phyloP scores from a whole-genome alignment of 2,113 vertebrate genomes.

The Ceyx cyanopectus region DNA sequence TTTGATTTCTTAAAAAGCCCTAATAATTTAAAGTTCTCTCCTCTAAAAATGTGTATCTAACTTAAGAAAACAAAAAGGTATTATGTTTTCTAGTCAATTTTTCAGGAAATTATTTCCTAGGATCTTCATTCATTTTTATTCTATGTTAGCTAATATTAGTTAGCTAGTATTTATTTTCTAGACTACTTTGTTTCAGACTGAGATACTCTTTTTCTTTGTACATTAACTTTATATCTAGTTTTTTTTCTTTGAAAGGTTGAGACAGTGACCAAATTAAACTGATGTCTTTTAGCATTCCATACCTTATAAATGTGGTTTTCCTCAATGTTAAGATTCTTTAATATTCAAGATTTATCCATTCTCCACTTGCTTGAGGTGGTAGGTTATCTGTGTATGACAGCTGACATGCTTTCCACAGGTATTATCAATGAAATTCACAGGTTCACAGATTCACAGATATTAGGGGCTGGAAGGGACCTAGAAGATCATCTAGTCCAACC shows the following conservation, averaged over 20 bases:
- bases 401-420: neutral
- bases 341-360: neutral
- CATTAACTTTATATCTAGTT: neutral
- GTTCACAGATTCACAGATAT: too few relatives aligned
- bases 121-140: neutral
- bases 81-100: neutral
- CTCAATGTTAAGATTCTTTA: neutral
- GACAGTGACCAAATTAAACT: neutral
- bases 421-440: neutral
- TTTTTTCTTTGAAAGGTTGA: neutral
- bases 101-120: neutral
- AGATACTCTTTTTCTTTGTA: neutral
- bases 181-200: neutral
- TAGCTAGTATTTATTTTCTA: neutral
- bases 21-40: neutral
- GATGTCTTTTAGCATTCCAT: neutral
- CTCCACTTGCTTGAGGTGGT: too few relatives aligned
- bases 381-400: neutral
- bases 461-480: too few relatives aligned
- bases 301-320: neutral
- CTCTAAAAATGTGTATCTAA: neutral
- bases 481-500: too few relatives aligned
- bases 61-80: neutral
- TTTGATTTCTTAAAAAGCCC: neutral
- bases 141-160: neutral